Evolutionary conservation across 2,797 vertebrate genomes (phyloP), one percentile per base, ranked within the genome.

Genomic region (Microctenopoma stevenorrisi): DNA sequence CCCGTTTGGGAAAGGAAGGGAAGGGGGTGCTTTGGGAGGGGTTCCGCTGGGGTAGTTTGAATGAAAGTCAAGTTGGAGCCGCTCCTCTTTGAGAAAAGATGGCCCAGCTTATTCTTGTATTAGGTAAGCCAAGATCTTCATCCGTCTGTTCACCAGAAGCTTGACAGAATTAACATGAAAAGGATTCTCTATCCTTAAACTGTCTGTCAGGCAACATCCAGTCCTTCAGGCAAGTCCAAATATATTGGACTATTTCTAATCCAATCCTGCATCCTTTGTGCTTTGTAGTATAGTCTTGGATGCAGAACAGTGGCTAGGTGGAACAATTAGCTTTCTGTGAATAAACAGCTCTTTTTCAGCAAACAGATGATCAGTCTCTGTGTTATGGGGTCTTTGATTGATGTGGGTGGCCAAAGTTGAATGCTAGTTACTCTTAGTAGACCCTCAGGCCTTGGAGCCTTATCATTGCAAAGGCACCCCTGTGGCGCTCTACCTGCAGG

Each of bases 331-430:
- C 78, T 79, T 60, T 67, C 83, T 68, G 68, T 72, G 88, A 88
- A 86, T 89, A 90, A 89, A 87, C 78, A 72, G 79, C 75, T 82
- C 85, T 86, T 86, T 88, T 78, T 82, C 79, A 75, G 74, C 63
- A 68, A 87, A 84, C 86, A 89, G 85, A 91, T 84, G 88, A 91
- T 91, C 85, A 73, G 65, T 86, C 73, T 90, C 72, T 88, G 84
- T 86, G 87, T 89, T 83, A 81, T 50, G 62, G 65, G 78, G 75
- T 84, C 91, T 90, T 84, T 87, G 84, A 91, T 89, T 90, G 88
- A 91, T 90, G 90, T 93, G 91, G 93, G 93, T 94, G 93, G 93
- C 85, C 92, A 69, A 66, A 76, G 79, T 84, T 86, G 79, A 93
- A 86, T 85, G 86, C 77, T 69, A 62, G 73, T 77, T 77, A 84